Evolutionary conservation across 1,140 invertebrate genomes (phyloP), one percentile per base, ranked within the genome.

Genomic region (Rhopalosiphum maidis): DNA sequence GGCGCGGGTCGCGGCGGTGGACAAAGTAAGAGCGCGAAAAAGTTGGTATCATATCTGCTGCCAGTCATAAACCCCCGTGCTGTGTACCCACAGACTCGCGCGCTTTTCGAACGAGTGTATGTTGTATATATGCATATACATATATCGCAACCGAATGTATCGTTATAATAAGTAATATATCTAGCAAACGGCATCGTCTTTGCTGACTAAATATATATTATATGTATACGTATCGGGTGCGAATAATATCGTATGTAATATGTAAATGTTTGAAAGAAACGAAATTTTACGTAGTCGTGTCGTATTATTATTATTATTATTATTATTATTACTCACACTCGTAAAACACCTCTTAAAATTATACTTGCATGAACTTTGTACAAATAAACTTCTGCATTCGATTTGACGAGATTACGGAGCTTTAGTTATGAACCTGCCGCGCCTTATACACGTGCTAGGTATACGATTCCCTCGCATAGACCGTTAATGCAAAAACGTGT

Each of bases 1-100:
- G 48, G 87, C 15, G 48, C 9, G 48, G 48, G 87, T 43, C 35
- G n/a, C 6, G 21, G 35, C 6, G 77, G 35, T 22, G 18, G 77
- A 37, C n/a, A 37, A 82, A 82, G 35, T 82, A 83, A 37, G 54
- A 90, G 48, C 88, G 55, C 89, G 89, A 90, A 90, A 90, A 68
- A 90, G 54, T 90, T 90, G 55, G 22, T 90, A 90, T 90, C 89
- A 25, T 25, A 90, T 90, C 89, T 43, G 89, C 55, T 90, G 89
- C 54, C 89, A 30, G 88, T 68, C 54, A 90, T 68, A 68, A 90
- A 90, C 89, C 54, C 54, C 3, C n/a, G 41, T 35, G 60, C 60
- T 30, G 30, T 11, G 60, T 68, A n/a, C 41, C 41, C 41, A 41
- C 30, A 21, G 60, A 68, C 3, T 15, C 60, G 4, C 60, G 60